These are phyloP conservation scores for Hippoglossus hippoglossus DNA, from an alignment of 2,797 vertebrate genomes.

Conservation along the genomic window DNA sequence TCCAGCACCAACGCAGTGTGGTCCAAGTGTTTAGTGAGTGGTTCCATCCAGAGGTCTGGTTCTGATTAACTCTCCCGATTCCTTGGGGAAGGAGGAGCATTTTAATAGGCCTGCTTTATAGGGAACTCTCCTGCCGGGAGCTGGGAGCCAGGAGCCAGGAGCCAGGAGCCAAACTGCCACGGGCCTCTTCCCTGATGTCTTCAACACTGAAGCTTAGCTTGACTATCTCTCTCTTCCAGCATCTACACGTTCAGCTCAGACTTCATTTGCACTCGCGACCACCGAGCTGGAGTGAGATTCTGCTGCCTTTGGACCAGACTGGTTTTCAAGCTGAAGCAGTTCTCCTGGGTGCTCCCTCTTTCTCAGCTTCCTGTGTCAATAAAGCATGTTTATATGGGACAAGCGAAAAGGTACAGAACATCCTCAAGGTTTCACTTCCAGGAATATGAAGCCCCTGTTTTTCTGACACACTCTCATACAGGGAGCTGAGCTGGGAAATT, in stretches of 20 bases:
- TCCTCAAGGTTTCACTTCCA: constrained; percentile 58
- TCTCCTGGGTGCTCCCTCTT: constrained; percentile 15
- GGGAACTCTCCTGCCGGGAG: constrained; percentile 70
- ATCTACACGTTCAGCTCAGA: constrained; percentile 45
- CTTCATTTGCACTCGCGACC: constrained; percentile 49
- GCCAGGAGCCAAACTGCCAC: constrained; percentile 68
- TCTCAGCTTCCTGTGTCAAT: constrained; percentile 64
- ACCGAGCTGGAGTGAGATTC: constrained; percentile 26
- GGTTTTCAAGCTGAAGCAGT: constrained; percentile 21
- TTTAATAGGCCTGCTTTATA: constrained; percentile 76
- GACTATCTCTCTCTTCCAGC: constrained; percentile 42
- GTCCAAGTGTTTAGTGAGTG: constrained; percentile 53
- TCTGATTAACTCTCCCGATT: constrained; percentile 72
- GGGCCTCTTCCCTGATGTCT: constrained; percentile 65
- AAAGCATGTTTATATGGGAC: constrained; percentile 57
- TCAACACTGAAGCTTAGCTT: constrained; percentile 64
- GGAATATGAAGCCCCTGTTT: constrained; percentile 39
- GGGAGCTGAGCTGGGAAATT: constrained; percentile 60
- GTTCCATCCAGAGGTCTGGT: constrained; percentile 72
- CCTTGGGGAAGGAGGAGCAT: constrained; percentile 58
- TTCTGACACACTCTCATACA: constrained; percentile 26
- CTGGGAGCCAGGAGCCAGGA: constrained; percentile 68
- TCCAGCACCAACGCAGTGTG: constrained; percentile 44
- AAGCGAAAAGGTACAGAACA: constrained; percentile 64
- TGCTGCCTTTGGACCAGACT: constrained; percentile 7